Evolutionary conservation across 1,140 invertebrate genomes (phyloP), one percentile per base, ranked within the genome.

Genomic region (Phocides pigmalion): DNA sequence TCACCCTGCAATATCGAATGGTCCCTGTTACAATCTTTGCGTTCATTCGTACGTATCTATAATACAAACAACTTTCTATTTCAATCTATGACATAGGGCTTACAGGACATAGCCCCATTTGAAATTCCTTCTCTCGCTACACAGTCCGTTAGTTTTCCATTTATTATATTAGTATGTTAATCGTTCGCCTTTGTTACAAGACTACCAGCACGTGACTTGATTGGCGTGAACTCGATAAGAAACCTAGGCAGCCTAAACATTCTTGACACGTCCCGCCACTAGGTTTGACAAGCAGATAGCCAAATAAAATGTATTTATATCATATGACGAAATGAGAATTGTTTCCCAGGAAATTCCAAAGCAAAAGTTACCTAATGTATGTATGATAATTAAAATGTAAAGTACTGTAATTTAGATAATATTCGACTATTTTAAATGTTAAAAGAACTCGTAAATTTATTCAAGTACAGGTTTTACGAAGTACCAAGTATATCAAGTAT

Each of bases 241-340:
- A 14, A 70, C 44, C 54, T 65, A 64, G 58, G 44, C 17, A 19
- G n/a, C 12, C 54, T 70, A 56, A 65, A 25, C 51, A 84, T 84
- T 82, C 83, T 15, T 15, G 25, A 66, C 83, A 86, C 80, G 83
- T 81, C 58, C 25, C 14, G 62, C 49, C 39, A 73, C 46, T 54
- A 51, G 65, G 75, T 68, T 73, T 49, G 66, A 83, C 81, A 82
- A 68, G 68, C 53, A 51, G 79, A 81, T 75, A 77, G 68, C 71
- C 70, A 56, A 41, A 62, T 41, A n/a, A n/a, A n/a, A n/a, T n/a
- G n/a, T n/a, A 41, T 15, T 17, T 12, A 15, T 59, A 14, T 20
- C n/a, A 35, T 28, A n/a, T 22, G 37, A 17, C 12, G 20, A 14
- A 49, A 49, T 25, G 2, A 12, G 20, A 49, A 25, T 49, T 25